These are phyloP conservation scores for Notospermus geniculatus DNA, from an alignment of 1,140 invertebrate genomes.

Conservation along the genomic window DNA sequence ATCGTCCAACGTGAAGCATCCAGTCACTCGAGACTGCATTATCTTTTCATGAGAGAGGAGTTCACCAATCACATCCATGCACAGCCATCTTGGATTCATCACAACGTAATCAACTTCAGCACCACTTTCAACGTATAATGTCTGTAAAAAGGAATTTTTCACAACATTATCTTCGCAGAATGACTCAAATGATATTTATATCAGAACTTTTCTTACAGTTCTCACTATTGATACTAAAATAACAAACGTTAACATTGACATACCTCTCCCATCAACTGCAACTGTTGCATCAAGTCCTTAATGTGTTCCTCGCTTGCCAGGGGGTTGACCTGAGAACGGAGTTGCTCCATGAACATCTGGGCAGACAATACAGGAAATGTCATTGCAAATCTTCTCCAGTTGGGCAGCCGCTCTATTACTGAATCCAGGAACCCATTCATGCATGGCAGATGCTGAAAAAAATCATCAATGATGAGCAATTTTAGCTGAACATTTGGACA, in stretches of 20 bases:
- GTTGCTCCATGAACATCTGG: conserved; percentile 64
- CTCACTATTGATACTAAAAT: too few species aligned
- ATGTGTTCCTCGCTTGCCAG: conserved; percentile 69
- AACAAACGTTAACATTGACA: conserved; percentile 13
- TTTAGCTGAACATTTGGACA: too few species aligned
- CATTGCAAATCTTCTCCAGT: conserved; percentile 60
- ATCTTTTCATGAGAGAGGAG: conserved; percentile 69
- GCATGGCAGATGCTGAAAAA: conserved; percentile 59
- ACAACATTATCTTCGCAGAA: too few species aligned
- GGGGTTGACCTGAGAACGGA: conserved; percentile 68
- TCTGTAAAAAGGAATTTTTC: conserved; percentile 51
- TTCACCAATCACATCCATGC: conserved; percentile 69
- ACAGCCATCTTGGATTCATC: conserved; percentile 73
- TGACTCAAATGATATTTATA: too few species aligned
- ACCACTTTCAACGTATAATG: conserved; percentile 60
- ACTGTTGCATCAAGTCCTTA: conserved; percentile 66
- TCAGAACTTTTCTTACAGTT: too few species aligned
- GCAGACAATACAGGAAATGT: conserved; percentile 69
- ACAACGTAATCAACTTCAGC: conserved; percentile 68
- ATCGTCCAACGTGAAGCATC: conserved; percentile 75
- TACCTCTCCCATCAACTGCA: conserved; percentile 71
- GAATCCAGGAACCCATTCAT: conserved; percentile 67
- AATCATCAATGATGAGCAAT: too few species aligned
- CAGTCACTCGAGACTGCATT: conserved; percentile 67
- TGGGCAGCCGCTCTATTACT: conserved; percentile 60